Evolutionary conservation across 2,797 vertebrate species (phyloP), one percentile per base, ranked within the genome.

Genomic region (Remorina albescens): DNA sequence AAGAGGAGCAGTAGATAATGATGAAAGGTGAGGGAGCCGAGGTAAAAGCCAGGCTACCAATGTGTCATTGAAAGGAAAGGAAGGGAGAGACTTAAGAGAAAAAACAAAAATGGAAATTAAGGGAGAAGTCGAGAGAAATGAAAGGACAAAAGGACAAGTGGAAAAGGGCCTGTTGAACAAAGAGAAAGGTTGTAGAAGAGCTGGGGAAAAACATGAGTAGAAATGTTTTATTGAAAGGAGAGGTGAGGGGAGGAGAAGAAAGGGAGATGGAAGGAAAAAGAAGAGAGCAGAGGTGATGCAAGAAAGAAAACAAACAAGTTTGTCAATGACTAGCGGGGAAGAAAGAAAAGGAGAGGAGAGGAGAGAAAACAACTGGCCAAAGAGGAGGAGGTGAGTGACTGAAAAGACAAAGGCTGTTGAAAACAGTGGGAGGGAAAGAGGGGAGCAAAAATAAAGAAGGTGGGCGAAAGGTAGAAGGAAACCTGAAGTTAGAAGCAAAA

Each of bases 1-100:
- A 23, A 58, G 44, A 57, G 18, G 16, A 51, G 26, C 46, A 2
- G 41, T 23, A 61, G 47, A 44, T 68, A 50, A 50, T 57, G 34
- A 67, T 32, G 46, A 51, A 54, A 61, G 65, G 54, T 26, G 25
- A 25, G 1, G 18, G 37, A 32, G 41, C 37, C 19, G 21, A 66
- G 41, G 4, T 36, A 4, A 60, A 63, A 56, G 21, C 18, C 54
- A 41, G 41, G 54, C 23, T 34, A n/a, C 28, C 50, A 44, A 26
- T 25, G 44, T 10, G 18, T 44, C 19, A 8, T 1, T 3, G 15
- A 53, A 60, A 63, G 8, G 23, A 36, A 25, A 34, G 16, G 18
- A 49, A 59, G n/a, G n/a, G n/a, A n/a, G n/a, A n/a, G n/a, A n/a
- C n/a, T 41, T 10, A 57, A 66, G 21, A 30, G 1, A 4, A 32